Evolutionary conservation across 2,888 invertebrate genomes (phyloP).

Genomic region (Zele albiditarsus): DNA sequence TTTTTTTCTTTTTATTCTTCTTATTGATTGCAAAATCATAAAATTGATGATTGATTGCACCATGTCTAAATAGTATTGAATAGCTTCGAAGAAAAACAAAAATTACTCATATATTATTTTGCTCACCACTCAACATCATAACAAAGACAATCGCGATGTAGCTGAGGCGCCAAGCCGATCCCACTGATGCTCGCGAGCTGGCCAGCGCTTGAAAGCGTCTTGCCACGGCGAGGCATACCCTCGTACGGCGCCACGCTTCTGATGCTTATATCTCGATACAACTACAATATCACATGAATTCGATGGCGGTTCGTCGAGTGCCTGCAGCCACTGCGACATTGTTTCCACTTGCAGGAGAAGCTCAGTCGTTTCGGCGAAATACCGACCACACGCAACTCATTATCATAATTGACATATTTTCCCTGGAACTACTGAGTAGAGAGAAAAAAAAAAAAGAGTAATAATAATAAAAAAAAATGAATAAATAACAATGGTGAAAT

Average conservation of each 20-base stretch:
- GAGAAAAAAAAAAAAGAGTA: not conserved
- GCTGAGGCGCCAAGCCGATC: conserved; percentile 45
- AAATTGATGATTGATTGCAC: not conserved
- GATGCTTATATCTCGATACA: conserved; percentile 44
- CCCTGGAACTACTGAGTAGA: conserved; percentile 12
- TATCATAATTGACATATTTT: conserved; percentile 13
- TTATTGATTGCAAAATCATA: not conserved
- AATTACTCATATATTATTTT: not conserved
- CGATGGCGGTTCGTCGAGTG: conserved; percentile 63
- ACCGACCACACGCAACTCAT: conserved; percentile 33
- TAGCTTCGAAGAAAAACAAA: not conserved
- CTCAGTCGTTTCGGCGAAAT: conserved; percentile 27
- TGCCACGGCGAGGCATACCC: conserved; percentile 63
- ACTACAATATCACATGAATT: conserved; percentile 58
- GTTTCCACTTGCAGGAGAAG: conserved; percentile 46
- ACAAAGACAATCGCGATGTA: conserved; percentile 46
- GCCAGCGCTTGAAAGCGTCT: conserved; percentile 54
- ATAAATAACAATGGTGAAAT: not conserved
- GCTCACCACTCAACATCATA: conserved; percentile 50
- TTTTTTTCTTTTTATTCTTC: not conserved
- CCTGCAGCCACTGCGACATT: conserved; percentile 62
- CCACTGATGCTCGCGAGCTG: conserved; percentile 47
- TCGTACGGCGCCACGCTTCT: conserved; percentile 54
- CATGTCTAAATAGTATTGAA: not conserved
- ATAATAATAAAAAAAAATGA: not conserved